A percentile compares a stretch with the other conserved stretches of the same genome.
phyloP scores from a whole-genome alignment of 1,140 invertebrate species.

The Laupala kohalensis region DNA sequence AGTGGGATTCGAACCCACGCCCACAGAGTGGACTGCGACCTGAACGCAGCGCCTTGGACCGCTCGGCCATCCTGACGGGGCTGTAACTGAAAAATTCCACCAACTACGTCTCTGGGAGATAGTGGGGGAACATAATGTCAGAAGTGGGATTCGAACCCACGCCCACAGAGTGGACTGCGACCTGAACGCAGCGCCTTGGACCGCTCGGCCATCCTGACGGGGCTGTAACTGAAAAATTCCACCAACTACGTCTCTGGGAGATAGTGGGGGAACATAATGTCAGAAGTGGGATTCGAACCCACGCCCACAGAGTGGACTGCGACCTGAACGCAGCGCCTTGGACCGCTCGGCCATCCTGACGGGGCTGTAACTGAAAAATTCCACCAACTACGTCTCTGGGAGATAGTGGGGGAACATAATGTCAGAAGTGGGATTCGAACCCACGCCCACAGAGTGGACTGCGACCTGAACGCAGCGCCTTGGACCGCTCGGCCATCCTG shows the following conservation, averaged over 20 bases:
- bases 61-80: conserved; percentile 79
- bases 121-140: too few relatives aligned
- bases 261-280: too few relatives aligned
- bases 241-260: too few relatives aligned
- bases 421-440: conserved; percentile 80
- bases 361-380: too few relatives aligned
- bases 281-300: conserved; percentile 80
- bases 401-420: too few relatives aligned
- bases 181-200: conserved; percentile 89
- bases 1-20: conserved; percentile 82
- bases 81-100: too few relatives aligned
- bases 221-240: too few relatives aligned
- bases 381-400: too few relatives aligned
- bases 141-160: conserved; percentile 81
- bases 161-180: conserved; percentile 78
- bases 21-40: conserved; percentile 78
- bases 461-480: conserved; percentile 88
- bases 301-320: conserved; percentile 77
- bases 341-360: conserved; percentile 82
- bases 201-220: conserved; percentile 79
- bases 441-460: conserved; percentile 77
- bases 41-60: conserved; percentile 88
- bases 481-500: conserved; percentile 84
- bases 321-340: conserved; percentile 89
- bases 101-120: too few relatives aligned